phyloP scores from a whole-genome alignment of 1,140 invertebrate species.

The Bombus waltoni region DNA sequence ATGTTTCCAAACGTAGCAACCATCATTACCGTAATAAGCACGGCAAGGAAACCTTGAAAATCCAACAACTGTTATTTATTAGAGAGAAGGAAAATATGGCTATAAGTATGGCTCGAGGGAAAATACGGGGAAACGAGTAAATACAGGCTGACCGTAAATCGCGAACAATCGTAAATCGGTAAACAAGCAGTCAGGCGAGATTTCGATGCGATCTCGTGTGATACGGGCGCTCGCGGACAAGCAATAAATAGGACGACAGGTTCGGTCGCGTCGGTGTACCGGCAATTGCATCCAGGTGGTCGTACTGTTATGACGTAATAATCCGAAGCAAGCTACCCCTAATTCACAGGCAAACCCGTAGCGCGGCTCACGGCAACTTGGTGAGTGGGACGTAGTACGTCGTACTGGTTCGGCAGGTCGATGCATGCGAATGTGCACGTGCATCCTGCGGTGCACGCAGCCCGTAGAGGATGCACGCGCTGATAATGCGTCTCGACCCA shows the following conservation, averaged over 20 bases:
- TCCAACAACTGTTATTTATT: neutral
- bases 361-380: constrained; percentile 28
- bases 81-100: neutral
- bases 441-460: constrained; percentile 46
- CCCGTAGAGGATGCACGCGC: constrained; percentile 31
- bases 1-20: neutral
- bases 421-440: constrained; percentile 56
- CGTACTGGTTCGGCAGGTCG: constrained; percentile 45
- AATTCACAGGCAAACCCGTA: constrained; percentile 64
- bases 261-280: constrained; percentile 56
- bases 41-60: neutral
- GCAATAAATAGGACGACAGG: constrained; percentile 76
- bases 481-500: constrained; percentile 69
- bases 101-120: neutral
- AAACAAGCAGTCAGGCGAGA: constrained; percentile 2
- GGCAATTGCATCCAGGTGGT: constrained; percentile 75
- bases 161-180: neutral
- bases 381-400: constrained; percentile 37
- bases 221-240: constrained; percentile 52
- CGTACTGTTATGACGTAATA: constrained; percentile 76
- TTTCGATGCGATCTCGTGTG: constrained; percentile 44
- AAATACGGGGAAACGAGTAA: neutral
- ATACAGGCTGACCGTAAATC: neutral
- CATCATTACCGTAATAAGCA: constrained; percentile 27
- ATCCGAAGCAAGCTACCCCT: constrained; percentile 72